Conservation (phyloP, 2,888 invertebrate genomes). For the Siphonodentalium dalli region DNA sequence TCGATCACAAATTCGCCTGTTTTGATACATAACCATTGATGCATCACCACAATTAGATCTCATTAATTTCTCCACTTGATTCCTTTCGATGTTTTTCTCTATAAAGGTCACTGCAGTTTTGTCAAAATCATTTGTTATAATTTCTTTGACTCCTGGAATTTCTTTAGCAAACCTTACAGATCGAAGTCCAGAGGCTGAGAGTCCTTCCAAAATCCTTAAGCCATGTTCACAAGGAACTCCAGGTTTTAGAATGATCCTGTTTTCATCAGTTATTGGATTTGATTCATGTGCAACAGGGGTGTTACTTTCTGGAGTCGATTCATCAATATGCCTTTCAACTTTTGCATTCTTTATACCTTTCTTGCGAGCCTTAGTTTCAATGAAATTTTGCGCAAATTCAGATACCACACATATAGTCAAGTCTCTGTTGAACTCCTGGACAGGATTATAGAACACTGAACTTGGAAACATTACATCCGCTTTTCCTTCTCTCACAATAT, state of each 20-base stretch:
- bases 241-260: constrained; percentile 21
- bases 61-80: constrained; percentile 78
- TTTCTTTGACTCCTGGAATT: constrained; percentile 75
- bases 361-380: constrained; percentile 18
- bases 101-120: constrained; percentile 84
- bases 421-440: constrained; percentile 94
- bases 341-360: constrained; percentile 18
- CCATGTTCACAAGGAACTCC: constrained; percentile 51
- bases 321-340: neutral
- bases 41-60: constrained; percentile 85
- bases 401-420: constrained; percentile 69
- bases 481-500: constrained; percentile 74
- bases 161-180: constrained; percentile 97
- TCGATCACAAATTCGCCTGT: constrained; percentile 72
- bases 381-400: constrained; percentile 39
- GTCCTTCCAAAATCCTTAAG: constrained; percentile 81
- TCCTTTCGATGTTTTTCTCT: constrained; percentile 78
- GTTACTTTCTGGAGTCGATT: neutral
- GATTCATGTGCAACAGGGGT: neutral
- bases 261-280: neutral
- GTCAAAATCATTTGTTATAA: constrained; percentile 92
- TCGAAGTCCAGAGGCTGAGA: constrained; percentile 93
- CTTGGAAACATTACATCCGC: constrained; percentile 75
- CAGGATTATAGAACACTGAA: constrained; percentile 95
- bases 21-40: constrained; percentile 67